Percentiles rank a stretch among this genome's conserved stretches.
These are phyloP conservation scores for Sus scrofa DNA, from an alignment of 2,113 vertebrate genomes.

Conservation along the genomic window DNA sequence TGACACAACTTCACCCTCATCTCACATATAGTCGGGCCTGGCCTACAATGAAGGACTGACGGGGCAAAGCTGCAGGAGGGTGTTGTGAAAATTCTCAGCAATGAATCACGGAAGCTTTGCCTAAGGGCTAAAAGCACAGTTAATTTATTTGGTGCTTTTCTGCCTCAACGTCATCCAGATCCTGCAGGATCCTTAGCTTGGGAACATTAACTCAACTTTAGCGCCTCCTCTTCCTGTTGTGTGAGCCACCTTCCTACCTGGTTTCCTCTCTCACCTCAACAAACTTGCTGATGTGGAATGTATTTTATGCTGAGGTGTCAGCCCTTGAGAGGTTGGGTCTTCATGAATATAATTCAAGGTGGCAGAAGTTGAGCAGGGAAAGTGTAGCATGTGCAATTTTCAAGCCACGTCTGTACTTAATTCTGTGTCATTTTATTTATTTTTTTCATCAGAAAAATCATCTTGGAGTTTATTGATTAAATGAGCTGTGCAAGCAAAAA, in stretches of 20 bases:
- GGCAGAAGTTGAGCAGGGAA: conserved; percentile 9
- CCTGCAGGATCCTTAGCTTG: conserved; percentile 20
- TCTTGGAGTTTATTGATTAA: conserved; percentile 77
- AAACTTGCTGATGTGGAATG: not conserved
- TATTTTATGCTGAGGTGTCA: not conserved
- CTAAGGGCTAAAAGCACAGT: conserved; percentile 68
- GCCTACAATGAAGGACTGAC: not conserved
- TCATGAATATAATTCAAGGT: conserved; percentile 42
- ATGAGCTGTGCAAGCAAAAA: conserved; percentile 48
- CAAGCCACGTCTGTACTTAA: not conserved
- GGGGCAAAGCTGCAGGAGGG: not conserved
- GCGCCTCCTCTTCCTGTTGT: not conserved
- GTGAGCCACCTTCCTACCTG: not conserved
- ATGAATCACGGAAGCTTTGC: conserved; percentile 68
- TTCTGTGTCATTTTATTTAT: conserved; percentile 54
- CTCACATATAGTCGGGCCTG: not conserved
- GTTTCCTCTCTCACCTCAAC: not conserved
- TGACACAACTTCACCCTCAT: not conserved
- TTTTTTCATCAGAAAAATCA: conserved; percentile 66
- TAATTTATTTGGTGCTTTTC: conserved; percentile 67
- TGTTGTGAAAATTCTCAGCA: conserved; percentile 59
- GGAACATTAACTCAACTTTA: conserved; percentile 43
- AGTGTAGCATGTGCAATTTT: conserved; percentile 10
- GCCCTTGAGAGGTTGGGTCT: not conserved
- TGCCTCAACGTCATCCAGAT: conserved; percentile 48